Conservation (phyloP, 2,888 invertebrate species). For the Chaitophorus viminalis region DNA sequence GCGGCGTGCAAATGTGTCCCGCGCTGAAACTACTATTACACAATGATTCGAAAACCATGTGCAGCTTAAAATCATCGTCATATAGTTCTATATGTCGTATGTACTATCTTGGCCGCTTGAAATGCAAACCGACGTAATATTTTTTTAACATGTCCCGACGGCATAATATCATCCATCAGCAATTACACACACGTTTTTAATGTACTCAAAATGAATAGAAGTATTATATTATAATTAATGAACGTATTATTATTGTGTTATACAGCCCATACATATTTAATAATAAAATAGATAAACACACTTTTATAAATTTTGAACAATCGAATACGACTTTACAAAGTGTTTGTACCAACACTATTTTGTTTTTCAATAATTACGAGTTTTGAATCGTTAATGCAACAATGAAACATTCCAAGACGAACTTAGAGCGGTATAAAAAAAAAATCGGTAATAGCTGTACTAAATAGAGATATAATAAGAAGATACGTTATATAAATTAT, state of each 20-base stretch:
- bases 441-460: too few relatives aligned
- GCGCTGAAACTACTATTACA: not conserved
- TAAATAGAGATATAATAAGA: too few relatives aligned
- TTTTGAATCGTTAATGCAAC: not conserved
- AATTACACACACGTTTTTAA: constrained; percentile 6
- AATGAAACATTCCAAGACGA: not conserved
- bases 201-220: constrained; percentile 4
- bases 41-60: not conserved
- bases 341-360: not conserved
- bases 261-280: not conserved
- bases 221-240: constrained; percentile 3
- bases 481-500: too few relatives aligned
- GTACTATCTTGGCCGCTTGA: not conserved
- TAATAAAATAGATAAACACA: not conserved
- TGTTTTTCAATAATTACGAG: not conserved
- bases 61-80: not conserved
- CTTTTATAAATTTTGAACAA: not conserved
- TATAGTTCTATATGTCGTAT: not conserved
- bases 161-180: not conserved
- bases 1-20: not conserved
- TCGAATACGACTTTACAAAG: not conserved
- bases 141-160: not conserved
- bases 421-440: not conserved
- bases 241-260: not conserved
- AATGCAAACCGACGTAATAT: constrained; percentile 3